Base-by-base conservation (phyloP, 2,888 invertebrate species). In the Acleris laterana region DNA sequence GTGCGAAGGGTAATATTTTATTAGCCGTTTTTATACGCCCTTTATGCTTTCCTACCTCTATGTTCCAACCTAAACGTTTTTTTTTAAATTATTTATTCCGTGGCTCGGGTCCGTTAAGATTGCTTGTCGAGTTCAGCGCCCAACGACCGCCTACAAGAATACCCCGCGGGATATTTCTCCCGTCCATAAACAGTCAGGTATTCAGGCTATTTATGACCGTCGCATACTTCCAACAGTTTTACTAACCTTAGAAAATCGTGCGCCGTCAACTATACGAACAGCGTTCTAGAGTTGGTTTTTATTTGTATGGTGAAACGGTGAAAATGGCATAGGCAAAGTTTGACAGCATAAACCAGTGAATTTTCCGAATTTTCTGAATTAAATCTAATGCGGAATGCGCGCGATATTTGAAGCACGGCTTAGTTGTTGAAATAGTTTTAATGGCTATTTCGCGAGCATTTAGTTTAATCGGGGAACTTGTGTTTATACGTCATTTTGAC, bases 291-390 rank as follows among this genome's bases (percentile, higher is more conserved):
- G 22, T 55, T 42, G 19, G 20, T 42, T 42, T 22, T 46, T n/a
- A 46, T 17, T 46, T n/a, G 46, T 6, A n/a, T 46, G 13, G 38
- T 38, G 32, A n/a, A 13, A 13, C 2, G 16, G 44, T 32, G 38
- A 38, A 38, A 38, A 46, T 46, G 46, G 46, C 17, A 16, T 52
- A 32, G 38, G 55, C 9, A 42, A 55, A 55, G 55, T 55, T 55
- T 42, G 42, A 38, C 20, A 42, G 32, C 52, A 9, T 13, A 13
- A 53, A 55, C 22, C 3, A 20, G 22, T n/a, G 38, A 17, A 46
- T 32, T 42, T 55, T 55, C 55, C 42, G 38, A 53, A 53, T 53
- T 55, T 55, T 42, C 20, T 42, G 20, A 55, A 22, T 22, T 55
- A 5, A 53, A 38, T 55, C 42, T 20, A 22, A 20, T 16, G 42